phyloP scores from a whole-genome alignment of 2,797 vertebrate genomes.

The Spinibarbus caldwelli region DNA sequence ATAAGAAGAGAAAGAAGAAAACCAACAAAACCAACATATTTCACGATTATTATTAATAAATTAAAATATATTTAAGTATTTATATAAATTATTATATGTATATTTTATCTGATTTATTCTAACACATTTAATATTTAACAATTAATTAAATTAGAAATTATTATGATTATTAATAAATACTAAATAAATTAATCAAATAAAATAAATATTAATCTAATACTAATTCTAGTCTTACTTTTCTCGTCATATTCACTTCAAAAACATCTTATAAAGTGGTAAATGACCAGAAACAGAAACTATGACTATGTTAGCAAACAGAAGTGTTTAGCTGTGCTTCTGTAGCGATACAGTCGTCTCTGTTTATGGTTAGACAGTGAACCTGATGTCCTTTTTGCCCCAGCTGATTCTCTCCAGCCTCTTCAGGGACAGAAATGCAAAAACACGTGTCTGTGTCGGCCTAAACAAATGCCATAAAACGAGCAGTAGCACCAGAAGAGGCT shows the following conservation, averaged over 20 bases:
- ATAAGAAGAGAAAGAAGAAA: not conserved
- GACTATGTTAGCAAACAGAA: not conserved
- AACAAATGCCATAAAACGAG: conserved; percentile 7
- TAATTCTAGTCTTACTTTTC: not conserved
- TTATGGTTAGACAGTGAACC: not conserved
- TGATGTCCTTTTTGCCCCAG: not conserved
- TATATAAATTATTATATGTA: not conserved
- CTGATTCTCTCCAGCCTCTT: not conserved
- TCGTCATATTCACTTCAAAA: not conserved
- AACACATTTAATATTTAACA: not conserved
- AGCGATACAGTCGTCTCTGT: not conserved
- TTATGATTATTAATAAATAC: too few species aligned
- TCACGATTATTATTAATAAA: not conserved
- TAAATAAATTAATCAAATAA: not conserved
- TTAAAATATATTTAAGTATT: too few species aligned
- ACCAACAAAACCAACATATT: not conserved
- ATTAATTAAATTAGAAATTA: not conserved
- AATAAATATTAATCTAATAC: not conserved
- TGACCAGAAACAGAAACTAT: not conserved
- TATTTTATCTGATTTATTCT: not conserved
- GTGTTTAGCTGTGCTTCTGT: not conserved
- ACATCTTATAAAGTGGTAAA: not conserved
- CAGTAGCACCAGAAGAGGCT: conserved; percentile 2
- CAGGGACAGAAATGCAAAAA: conserved; percentile 9
- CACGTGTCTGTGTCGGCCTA: not conserved